Base-by-base conservation (phyloP, 1,140 invertebrate genomes). In the Zaprionus kolodkinae region DNA sequence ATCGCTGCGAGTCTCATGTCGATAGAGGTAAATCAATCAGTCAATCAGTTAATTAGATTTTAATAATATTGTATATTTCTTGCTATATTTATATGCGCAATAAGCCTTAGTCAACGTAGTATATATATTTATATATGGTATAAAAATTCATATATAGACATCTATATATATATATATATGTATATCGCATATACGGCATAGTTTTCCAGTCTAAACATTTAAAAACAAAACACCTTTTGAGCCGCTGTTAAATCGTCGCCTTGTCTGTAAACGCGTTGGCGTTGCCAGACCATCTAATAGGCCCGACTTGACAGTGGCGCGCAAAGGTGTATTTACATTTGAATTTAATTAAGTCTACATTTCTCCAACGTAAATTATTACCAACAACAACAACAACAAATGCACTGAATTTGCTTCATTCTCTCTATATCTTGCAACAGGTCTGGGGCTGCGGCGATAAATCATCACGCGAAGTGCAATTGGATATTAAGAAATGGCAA, bases 401-500 rank as follows among this genome's bases (percentile, higher is more conserved):
- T 67, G 69, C 77, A 83, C 56, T 77, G 2, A 9, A 15, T 45
- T 45, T 6, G 60, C 36, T 15, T 45, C 36, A 43, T n/a, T n/a
- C 25, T 25, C 30, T 40, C 21, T 6, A 30, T 38, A 11, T 68
- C 68, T 63, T 54, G 79, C 60, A 55, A 66, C 77, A 97, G 94
- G 97, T 97, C 10, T 97, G 96, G 96, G 96, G 96, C 17, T 97
- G 96, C 89, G 96, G 96, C n/a, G 96, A 96, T 88, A 93, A 94
- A 90, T 92, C 93, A 91, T 95, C 93, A 92, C 94, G 96, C 48
- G 96, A 98, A 91, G 94, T 94, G 33, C 97, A 98, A 93, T 91
- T 97, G 66, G 96, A 98, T 76, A 95, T 98, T 68, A 98, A 98
- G 92, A 97, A 97, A 79, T 98, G 97, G 97, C 96, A 98, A 91